Evolutionary conservation across 2,888 invertebrate genomes (phyloP).

Genomic region (Drosophila vallismaia): DNA sequence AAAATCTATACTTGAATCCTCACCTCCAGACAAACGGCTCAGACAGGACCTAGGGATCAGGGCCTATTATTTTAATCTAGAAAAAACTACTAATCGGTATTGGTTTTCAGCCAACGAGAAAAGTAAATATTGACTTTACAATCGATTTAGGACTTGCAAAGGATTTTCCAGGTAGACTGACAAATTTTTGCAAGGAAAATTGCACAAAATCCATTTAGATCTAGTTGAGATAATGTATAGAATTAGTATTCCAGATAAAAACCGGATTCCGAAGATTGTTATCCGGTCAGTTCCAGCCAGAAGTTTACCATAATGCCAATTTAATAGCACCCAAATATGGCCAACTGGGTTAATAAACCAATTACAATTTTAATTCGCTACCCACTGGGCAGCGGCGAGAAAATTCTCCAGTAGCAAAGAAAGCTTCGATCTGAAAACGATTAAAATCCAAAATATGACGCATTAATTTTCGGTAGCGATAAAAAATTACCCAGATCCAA

Average conservation of each 20-base stretch:
- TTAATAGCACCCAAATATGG: constrained; percentile 61
- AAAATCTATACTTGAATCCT: constrained; percentile 27
- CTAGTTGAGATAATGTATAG: constrained; percentile 34
- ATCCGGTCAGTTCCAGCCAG: not conserved
- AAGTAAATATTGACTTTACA: constrained; percentile 81
- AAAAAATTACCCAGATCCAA: constrained; percentile 65
- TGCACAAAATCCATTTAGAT: constrained; percentile 58
- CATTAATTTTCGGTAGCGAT: constrained; percentile 83
- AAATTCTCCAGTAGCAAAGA: constrained; percentile 53
- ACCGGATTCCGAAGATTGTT: constrained; percentile 6
- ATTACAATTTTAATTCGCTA: constrained; percentile 68
- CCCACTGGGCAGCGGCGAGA: constrained; percentile 35
- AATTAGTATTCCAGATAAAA: not conserved
- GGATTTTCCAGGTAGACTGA: constrained; percentile 45
- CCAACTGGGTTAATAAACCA: constrained; percentile 73
- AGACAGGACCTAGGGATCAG: constrained; percentile 26
- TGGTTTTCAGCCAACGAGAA: constrained; percentile 43
- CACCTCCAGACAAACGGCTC: constrained; percentile 32
- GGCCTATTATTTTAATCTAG: constrained; percentile 70
- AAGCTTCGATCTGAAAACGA: constrained; percentile 49
- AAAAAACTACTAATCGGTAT: constrained; percentile 34
- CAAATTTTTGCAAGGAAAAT: constrained; percentile 36
- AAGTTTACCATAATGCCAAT: constrained; percentile 64
- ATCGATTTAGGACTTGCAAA: constrained; percentile 59
- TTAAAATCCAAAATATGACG: constrained; percentile 68